Base-by-base conservation (phyloP, 2,113 vertebrate species). In the Promerops cafer region DNA sequence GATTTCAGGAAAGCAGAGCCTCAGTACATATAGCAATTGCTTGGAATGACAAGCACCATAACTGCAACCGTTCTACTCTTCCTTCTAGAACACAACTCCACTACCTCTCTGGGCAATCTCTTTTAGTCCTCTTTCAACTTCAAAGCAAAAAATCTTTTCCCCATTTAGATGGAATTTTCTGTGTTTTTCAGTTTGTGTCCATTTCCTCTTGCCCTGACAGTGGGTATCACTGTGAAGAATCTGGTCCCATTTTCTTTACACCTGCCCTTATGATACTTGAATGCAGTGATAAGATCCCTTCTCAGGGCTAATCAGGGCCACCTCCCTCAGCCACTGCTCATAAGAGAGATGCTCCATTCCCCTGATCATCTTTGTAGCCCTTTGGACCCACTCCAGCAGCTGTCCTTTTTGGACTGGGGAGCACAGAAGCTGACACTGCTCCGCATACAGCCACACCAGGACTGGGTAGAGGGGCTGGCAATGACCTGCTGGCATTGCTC, bases 391-490 rank as follows among this genome's bases (percentile, higher is more conserved):
- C 49, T 40, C 24, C 24, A 23, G 16, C 20, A 54, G 35, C 7
- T 45, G 23, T 5, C 7, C 45, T 44, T 74, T 33, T n/a, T 28
- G n/a, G 30, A 11, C 12, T 24, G 33, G 19, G 6, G 10, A 45
- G 23, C 2, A 1, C 28, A 53, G n/a, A 16, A n/a, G 4, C 3
- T 23, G 54, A 5, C 45, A 11, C 13, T 6, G 5, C 39, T 53
- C 23, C 39, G 9, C 5, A 9, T 4, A 6, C 3, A n/a, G 23
- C 23, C 47, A 33, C 54, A 28, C 6, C 23, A 45, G 23, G 37
- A 23, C 28, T 45, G 33, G 53, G 33, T 1, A 24, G 44, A 57
- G 21, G 37, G 6, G 6, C 21, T 42, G 44, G 21, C 27, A 59
- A 3, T 10, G 22, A 16, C 5, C 22, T 53, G 33, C 13, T 28